A percentile compares a stretch with the other conserved stretches of the same genome.
Conservation (phyloP, 2,888 invertebrate species). For the Ceramica pisi region DNA sequence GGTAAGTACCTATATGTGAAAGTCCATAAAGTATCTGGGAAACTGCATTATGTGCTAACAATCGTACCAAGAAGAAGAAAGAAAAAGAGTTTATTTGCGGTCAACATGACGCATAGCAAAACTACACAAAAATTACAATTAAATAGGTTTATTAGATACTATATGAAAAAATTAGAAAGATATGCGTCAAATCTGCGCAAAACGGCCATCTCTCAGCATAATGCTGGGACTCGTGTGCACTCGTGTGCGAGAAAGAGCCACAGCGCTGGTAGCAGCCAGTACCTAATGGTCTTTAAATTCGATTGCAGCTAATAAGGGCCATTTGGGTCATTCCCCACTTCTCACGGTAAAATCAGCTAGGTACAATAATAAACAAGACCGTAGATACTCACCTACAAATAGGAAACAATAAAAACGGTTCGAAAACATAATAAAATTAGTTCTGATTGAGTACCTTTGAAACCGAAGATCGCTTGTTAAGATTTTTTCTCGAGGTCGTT, state of each 20-base stretch:
- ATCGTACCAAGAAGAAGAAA: no score
- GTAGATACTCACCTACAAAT: neutral
- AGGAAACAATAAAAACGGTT: slow-evolving; percentile 32
- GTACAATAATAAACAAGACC: slow-evolving; percentile 26
- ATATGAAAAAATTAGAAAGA: no score
- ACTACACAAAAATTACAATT: no score
- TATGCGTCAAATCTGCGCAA: no score
- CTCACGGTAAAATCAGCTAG: slow-evolving; percentile 20
- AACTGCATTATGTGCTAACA: slow-evolving; percentile 10
- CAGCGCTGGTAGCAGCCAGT: no score
- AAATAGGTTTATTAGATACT: no score
- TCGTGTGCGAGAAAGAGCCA: no score
- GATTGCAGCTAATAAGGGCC: neutral
- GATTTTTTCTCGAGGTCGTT: slow-evolving; percentile 32
- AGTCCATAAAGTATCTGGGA: neutral
- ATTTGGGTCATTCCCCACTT: slow-evolving; percentile 8
- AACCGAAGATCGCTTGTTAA: slow-evolving; percentile 25
- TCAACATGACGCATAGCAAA: no score
- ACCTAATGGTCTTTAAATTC: neutral
- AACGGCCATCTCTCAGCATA: no score
- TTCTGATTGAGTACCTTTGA: slow-evolving; percentile 57
- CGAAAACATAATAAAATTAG: slow-evolving; percentile 55
- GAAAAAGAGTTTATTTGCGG: no score
- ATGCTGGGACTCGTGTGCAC: no score
- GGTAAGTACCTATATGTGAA: neutral